These are phyloP conservation scores for Agapornis canus DNA, from an alignment of 2,797 vertebrate genomes.

Conservation along the genomic window DNA sequence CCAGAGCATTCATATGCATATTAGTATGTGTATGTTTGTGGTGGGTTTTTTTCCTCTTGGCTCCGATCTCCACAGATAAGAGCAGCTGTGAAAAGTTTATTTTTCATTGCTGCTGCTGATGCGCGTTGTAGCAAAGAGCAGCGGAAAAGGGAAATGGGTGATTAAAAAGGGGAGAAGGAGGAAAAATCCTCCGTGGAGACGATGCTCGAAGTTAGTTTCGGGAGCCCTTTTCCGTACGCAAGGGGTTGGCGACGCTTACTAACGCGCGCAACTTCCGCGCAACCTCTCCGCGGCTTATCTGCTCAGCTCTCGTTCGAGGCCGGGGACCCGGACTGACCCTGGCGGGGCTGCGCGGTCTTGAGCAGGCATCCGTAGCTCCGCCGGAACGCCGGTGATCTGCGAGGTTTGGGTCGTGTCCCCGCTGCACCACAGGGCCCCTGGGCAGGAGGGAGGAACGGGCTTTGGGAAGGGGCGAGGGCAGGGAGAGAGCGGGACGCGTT, in stretches of 20 bases:
- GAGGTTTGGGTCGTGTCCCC: not conserved
- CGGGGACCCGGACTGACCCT: not conserved
- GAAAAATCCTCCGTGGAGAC: not conserved
- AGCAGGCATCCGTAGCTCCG: not conserved
- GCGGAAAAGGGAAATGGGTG: too few relatives aligned
- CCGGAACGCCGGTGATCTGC: not conserved
- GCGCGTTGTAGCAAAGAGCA: not conserved
- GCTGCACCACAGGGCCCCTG: too few relatives aligned
- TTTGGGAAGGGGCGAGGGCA: not conserved
- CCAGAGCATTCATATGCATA: not conserved
- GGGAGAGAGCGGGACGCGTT: not conserved
- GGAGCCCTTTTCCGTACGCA: not conserved
- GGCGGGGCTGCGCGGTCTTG: not conserved
- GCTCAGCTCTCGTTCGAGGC: not conserved
- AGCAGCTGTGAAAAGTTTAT: slow-evolving; percentile 5
- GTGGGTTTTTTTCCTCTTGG: not conserved
- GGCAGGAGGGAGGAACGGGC: not conserved
- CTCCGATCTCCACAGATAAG: not conserved
- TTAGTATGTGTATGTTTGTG: too few relatives aligned
- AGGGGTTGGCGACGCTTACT: not conserved
- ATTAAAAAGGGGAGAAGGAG: not conserved
- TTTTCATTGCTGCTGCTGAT: not conserved
- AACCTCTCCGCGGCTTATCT: not conserved
- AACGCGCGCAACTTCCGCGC: not conserved
- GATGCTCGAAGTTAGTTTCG: not conserved